A percentile compares a stretch with the other conserved stretches of the same genome.
Evolutionary conservation across 1,140 invertebrate genomes (phyloP).

Genomic region (Zaprionus capensis): DNA sequence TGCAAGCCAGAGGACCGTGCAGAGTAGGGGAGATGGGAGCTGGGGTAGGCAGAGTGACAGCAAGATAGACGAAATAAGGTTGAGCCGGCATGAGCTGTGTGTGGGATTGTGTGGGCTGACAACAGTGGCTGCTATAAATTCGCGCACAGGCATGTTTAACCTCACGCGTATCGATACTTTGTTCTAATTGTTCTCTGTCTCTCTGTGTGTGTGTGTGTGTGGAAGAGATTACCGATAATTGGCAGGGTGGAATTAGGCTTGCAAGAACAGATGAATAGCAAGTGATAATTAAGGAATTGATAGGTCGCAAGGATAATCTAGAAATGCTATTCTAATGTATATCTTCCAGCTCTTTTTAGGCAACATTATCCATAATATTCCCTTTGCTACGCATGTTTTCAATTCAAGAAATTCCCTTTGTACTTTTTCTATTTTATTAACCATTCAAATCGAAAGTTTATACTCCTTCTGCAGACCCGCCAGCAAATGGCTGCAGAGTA

Average conservation of each 20-base stretch:
- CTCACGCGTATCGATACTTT: constrained; percentile 4
- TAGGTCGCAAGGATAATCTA: background rate
- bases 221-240: constrained; percentile 1
- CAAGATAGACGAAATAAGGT: constrained; percentile 14
- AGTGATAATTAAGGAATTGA: background rate
- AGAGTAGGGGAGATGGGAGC: constrained; percentile 4
- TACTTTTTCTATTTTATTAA: background rate
- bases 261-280: background rate
- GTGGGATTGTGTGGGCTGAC: constrained; percentile 1
- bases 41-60: constrained; percentile 6
- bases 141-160: constrained; percentile 10
- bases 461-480: background rate
- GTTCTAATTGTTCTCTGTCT: background rate
- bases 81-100: constrained; percentile 3
- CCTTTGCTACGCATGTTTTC: background rate
- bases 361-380: background rate
- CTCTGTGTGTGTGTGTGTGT: constrained; percentile 16
- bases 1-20: constrained; percentile 16
- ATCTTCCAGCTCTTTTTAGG: background rate
- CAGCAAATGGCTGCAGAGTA: background rate
- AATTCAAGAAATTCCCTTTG: background rate
- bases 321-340: background rate
- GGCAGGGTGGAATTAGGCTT: background rate
- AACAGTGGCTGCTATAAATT: constrained; percentile 61
- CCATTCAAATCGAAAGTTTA: background rate